Percentiles rank a stretch among this genome's conserved stretches.
Conservation (phyloP, 92 coral and sea anemone genomes). For the Parazoanthus atlanticus region DNA sequence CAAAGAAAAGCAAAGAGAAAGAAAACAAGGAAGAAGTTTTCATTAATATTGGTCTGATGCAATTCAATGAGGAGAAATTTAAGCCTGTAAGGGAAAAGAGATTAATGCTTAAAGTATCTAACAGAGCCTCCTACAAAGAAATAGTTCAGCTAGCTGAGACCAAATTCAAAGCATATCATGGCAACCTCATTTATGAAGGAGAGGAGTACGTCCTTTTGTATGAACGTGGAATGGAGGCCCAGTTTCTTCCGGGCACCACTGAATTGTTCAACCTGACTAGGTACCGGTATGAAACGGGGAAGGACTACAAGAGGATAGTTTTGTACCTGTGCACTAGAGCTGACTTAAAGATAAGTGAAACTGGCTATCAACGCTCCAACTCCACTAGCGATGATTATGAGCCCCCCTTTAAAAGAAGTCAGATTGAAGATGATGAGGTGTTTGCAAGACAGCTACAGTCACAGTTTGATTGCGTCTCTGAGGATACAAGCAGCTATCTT, state of each 20-base stretch:
- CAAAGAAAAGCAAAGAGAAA: slow-evolving; percentile 39
- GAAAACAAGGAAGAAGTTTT: slow-evolving; percentile 29
- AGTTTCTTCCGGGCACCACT: slow-evolving; percentile 57
- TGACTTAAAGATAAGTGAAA: slow-evolving; percentile 44
- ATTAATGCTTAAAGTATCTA: slow-evolving; percentile 55
- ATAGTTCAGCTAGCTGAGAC: slow-evolving; percentile 47
- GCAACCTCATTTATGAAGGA: slow-evolving; percentile 60
- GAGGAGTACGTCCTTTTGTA: slow-evolving; percentile 55
- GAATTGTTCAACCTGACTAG: slow-evolving; percentile 60
- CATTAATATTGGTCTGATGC: slow-evolving; percentile 52
- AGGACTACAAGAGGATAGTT: slow-evolving; percentile 66
- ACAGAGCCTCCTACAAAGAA: slow-evolving; percentile 51
- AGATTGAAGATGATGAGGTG: slow-evolving; percentile 49
- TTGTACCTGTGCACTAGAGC: slow-evolving; percentile 53
- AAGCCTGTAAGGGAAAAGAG: slow-evolving; percentile 64
- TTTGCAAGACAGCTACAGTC: slow-evolving; percentile 54
- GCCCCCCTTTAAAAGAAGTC: slow-evolving; percentile 14
- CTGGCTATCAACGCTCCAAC: neutral
- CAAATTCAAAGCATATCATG: slow-evolving; percentile 64
- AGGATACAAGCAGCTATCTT: slow-evolving; percentile 8
- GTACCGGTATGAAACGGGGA: slow-evolving; percentile 66
- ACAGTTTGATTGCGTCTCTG: slow-evolving; percentile 19
- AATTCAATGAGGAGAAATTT: too few relatives aligned
- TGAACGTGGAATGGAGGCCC: slow-evolving; percentile 67
- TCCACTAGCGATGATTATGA: slow-evolving; percentile 11